Evolutionary conservation across 2,797 vertebrate genomes (phyloP), one percentile per base, ranked within the genome.

Genomic region (Lithobates pipiens): DNA sequence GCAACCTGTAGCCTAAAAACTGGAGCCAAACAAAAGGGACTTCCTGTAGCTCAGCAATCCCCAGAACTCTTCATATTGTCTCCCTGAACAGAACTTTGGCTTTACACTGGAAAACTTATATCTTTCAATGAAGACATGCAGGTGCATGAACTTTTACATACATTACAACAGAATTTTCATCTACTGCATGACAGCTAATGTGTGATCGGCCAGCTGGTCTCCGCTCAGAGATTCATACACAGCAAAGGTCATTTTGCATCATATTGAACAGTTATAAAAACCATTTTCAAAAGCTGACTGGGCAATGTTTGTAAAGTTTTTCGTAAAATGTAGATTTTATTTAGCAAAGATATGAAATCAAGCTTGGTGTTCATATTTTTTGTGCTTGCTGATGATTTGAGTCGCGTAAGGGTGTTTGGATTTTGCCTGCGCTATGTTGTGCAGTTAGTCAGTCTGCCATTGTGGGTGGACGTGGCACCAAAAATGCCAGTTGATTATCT

Each of bases 31-130:
- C 27, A 7, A 57, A 18, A 71, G 44, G 44, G 10, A 54, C 67
- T 54, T 69, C 67, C 42, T 70, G 65, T 21, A 18, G 61, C 13
- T 39, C 76, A 27, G 65, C 3, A 39, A 79, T 44, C 39, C 10
- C 63, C 27, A 21, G 70, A n/a, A n/a, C 44, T 80, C 23, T 21
- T 21, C 68, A 61, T 29, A 57, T 36, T 50, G 34, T 71, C 44
- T 54, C 46, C 78, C 68, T 36, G 21, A 57, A 71, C 46, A 80
- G 68, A n/a, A 27, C 29, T 70, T 70, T 71, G 44, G 78, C 65
- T 8, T 57, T 25, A 70, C 32, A 27, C 65, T 44, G 15, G 9
- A 79, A 68, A 68, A 42, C 8, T 69, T 39, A 69, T 79, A 63
- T 69, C 42, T 79, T 69, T 50, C 18, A 69, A 36, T n/a, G 50